These are phyloP conservation scores for Sebastes miniatus DNA, from an alignment of 2,797 vertebrate species.

Conservation along the genomic window DNA sequence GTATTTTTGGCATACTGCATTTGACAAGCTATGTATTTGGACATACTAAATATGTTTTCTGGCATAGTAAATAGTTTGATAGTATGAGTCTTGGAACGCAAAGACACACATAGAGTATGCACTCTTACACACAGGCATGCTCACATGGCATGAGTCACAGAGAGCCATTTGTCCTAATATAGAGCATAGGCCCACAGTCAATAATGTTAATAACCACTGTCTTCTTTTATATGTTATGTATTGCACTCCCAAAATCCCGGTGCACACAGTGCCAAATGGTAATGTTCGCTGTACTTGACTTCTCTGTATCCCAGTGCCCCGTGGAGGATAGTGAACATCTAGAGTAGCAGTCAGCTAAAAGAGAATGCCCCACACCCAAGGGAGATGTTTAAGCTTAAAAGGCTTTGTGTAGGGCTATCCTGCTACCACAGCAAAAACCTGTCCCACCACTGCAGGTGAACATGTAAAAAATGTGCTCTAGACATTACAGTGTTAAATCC, in stretches of 20 bases:
- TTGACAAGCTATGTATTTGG: no score
- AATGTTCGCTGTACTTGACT: constrained; percentile 43
- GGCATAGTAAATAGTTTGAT: no score
- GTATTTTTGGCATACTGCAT: no score
- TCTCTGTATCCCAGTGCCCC: constrained; percentile 3
- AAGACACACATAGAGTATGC: neutral
- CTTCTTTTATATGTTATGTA: neutral
- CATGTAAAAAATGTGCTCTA: neutral
- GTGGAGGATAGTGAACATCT: constrained; percentile 31
- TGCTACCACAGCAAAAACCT: constrained; percentile 7
- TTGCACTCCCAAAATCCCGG: constrained; percentile 5
- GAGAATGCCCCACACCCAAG: constrained; percentile 5
- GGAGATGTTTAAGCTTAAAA: constrained; percentile 28
- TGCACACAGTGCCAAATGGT: constrained; percentile 23
- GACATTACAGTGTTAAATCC: neutral
- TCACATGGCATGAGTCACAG: neutral
- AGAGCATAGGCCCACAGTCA: neutral
- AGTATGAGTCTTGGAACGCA: no score
- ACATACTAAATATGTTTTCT: no score
- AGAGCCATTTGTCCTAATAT: constrained; percentile 3
- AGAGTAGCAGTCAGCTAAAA: constrained; percentile 43
- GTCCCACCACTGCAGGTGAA: neutral
- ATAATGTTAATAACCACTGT: constrained; percentile 9
- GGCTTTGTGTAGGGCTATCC: constrained; percentile 1
- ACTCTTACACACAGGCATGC: neutral